Base-by-base conservation (phyloP, 2,888 invertebrate genomes). In the Oscheius sp. region DNA sequence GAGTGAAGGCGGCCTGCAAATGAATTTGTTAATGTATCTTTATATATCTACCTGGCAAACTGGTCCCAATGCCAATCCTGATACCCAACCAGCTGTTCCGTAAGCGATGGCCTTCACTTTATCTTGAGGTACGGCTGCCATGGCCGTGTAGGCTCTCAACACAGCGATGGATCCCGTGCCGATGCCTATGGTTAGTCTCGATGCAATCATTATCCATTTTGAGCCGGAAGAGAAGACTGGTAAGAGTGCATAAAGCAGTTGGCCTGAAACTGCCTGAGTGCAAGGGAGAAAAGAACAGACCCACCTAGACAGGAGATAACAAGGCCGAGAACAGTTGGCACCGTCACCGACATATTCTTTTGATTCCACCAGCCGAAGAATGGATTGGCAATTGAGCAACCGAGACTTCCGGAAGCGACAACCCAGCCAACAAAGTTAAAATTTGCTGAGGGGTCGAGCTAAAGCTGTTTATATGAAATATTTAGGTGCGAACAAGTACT, bases 391-490 rank as follows among this genome's bases (percentile, higher is more conserved):
- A 82, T 78, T 10, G 82, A 76, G 48, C 78, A 79, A 35, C 82
- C 82, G 35, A 82, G 73, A 57, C 76, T 78, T 62, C 79, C 77
- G 1, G 82, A 76, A 13, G 82, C 82, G 2, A 82, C 78, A 47
- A 82, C 75, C 82, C 82, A 82, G 53, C 82, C 82, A 33, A 82
- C 60, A 58, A 82, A 80, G 32, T 79, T 78, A 29, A 82, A 71
- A 51, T 75, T 70, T 42, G 80, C 82, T 47, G 76, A 70, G 53
- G 74, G 72, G 58, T 82, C 82, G 2, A 82, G 33, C 60, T 62
- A 42, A 58, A 58, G 42, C 1, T 21, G 57, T 0, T 57, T 57
- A 63, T 9, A n/a, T n/a, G n/a, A 13, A 33, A 60, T 5, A 35
- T 7, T n/a, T 37, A 35, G 2, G 9, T 11, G 13, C 2, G 29